Base-by-base conservation (phyloP, 1,140 invertebrate genomes). In the Planococcus citri region DNA sequence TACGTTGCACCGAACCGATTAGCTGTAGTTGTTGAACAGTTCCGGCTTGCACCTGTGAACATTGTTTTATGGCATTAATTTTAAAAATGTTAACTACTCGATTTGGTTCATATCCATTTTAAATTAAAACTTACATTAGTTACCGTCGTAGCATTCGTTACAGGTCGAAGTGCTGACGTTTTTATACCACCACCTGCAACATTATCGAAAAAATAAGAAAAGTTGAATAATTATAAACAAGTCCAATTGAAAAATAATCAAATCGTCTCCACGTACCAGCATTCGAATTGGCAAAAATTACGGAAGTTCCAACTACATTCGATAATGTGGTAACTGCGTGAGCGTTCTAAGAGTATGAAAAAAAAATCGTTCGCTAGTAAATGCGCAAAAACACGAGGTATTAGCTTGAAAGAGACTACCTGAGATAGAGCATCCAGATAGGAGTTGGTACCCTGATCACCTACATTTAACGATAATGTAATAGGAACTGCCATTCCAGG, bases 401-500 rank as follows among this genome's bases (percentile, higher is more conserved):
- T 25, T 9, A 25, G 21, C 4, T 14, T 12, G 3, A 21, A 64
- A 25, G 10, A 64, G 20, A 24, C 20, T 64, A 64, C 60, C 25
- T 64, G 60, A 64, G 60, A 64, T 64, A 64, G 17, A 64, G 60
- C 60, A 17, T 64, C 60, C 10, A 64, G 10, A 64, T 64, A 64
- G 10, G 60, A 64, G 20, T 64, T 64, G 20, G 10, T 25, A 25
- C 25, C 24, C 10, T 24, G 60, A 27, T 64, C 60, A 9, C 60
- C 60, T 71, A 86, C 86, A 74, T 87, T 88, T 68, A 91, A 77
- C 27, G 88, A 88, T 74, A 90, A 79, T 29, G 88, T 89, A 74
- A 91, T 89, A 12, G 88, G 88, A 73, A 89, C 87, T 14, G 87
- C 82, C 51, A 90, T 82, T 51, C 88, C 88, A 20, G 87, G 87